Conservation (phyloP, 1,140 invertebrate genomes). For the Dinoponera quadriceps region DNA sequence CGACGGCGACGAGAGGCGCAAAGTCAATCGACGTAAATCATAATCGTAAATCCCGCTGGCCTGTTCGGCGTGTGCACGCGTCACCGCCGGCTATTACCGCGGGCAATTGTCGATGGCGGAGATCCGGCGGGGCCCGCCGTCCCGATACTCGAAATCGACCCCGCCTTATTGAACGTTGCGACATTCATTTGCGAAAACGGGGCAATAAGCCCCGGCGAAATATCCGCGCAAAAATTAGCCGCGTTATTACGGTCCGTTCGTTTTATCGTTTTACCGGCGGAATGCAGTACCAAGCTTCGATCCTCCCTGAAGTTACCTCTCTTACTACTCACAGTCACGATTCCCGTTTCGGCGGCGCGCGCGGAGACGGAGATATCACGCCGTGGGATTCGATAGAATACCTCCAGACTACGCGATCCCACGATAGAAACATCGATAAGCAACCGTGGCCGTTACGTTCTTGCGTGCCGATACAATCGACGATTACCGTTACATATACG, state of each 20-base stretch:
- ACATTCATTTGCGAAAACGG: not conserved
- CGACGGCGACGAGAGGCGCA: not conserved
- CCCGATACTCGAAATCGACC: not conserved
- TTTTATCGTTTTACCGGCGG: constrained; percentile 19
- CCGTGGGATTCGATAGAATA: constrained; percentile 39
- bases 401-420: constrained; percentile 12
- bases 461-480: constrained; percentile 28
- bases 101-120: not conserved
- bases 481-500: constrained; percentile 18
- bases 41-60: not conserved
- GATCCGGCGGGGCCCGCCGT: not conserved
- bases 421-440: constrained; percentile 59
- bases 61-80: too few species aligned
- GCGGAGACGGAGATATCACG: constrained; percentile 23
- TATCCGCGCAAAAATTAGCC: constrained; percentile 22
- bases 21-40: not conserved
- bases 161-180: not conserved
- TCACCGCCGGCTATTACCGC: not conserved
- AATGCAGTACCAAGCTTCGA: not conserved
- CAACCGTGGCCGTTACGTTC: constrained; percentile 11
- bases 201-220: not conserved
- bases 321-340: constrained; percentile 24
- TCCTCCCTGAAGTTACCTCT: not conserved
- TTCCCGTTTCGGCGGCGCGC: constrained; percentile 9
- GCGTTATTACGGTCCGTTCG: not conserved